Evolutionary conservation across 2,888 invertebrate species (phyloP).

Genomic region (Ophioninae sp.): DNA sequence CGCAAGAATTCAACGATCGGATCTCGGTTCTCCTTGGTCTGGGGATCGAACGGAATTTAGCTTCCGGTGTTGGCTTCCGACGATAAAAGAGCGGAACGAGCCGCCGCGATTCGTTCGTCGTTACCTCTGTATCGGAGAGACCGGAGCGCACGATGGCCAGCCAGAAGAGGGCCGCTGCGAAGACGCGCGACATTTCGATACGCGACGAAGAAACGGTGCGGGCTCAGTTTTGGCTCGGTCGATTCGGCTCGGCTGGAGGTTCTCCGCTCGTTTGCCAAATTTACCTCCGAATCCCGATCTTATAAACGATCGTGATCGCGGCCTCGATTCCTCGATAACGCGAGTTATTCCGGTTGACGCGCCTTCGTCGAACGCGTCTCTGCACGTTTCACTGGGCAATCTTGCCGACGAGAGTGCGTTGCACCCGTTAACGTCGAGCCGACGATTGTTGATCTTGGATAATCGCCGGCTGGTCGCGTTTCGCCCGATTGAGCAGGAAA

Average conservation of each 20-base stretch:
- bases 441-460: too few relatives aligned
- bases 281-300: background rate
- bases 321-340: background rate
- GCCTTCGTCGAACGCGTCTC: too few relatives aligned
- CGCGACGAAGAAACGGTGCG: background rate
- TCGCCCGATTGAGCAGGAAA: too few relatives aligned
- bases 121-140: constrained; percentile 12
- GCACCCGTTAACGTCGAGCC: too few relatives aligned
- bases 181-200: background rate
- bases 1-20: constrained; percentile 31
- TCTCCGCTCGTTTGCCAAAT: background rate
- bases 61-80: too few relatives aligned
- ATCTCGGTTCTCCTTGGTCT: constrained; percentile 47
- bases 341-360: too few relatives aligned
- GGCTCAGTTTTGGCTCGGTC: background rate
- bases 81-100: too few relatives aligned
- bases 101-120: too few relatives aligned
- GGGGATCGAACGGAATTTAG: too few relatives aligned
- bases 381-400: too few relatives aligned
- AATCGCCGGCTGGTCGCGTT: too few relatives aligned
- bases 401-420: too few relatives aligned
- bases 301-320: background rate
- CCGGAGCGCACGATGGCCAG: background rate
- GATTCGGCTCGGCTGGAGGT: background rate
- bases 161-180: constrained; percentile 2